These are phyloP conservation scores for Sardina pilchardus DNA, from an alignment of 2,113 vertebrate genomes.

Conservation along the genomic window DNA sequence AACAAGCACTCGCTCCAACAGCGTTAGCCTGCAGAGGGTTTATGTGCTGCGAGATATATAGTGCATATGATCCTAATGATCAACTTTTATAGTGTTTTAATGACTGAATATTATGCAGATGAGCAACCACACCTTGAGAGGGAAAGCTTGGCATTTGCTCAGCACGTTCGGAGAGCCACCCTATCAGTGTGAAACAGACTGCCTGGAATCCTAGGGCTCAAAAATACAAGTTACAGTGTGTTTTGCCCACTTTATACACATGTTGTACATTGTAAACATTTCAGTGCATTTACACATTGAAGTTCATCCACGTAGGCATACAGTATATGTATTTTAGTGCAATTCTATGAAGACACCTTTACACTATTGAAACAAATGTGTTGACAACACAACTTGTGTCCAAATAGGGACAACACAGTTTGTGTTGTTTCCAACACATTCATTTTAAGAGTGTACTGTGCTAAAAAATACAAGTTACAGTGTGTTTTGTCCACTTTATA, in stretches of 20 bases:
- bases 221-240: not conserved
- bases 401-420: too few relatives aligned
- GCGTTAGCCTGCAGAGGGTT: not conserved
- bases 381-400: too few relatives aligned
- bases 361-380: too few relatives aligned
- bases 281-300: too few relatives aligned
- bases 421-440: too few relatives aligned
- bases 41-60: not conserved
- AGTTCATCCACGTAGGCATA: too few relatives aligned
- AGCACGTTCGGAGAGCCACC: not conserved
- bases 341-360: too few relatives aligned
- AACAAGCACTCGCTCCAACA: not conserved
- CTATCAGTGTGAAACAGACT: not conserved
- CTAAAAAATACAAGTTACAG: not conserved
- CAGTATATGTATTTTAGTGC: too few relatives aligned
- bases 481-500: not conserved
- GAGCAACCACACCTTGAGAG: too few relatives aligned
- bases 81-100: not conserved
- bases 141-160: not conserved
- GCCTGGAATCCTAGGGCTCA: not conserved
- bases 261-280: too few relatives aligned
- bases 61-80: too few relatives aligned
- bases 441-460: too few relatives aligned
- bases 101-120: not conserved
- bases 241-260: not conserved